Evolutionary conservation across 2,797 vertebrate genomes (phyloP), one percentile per base, ranked within the genome.

Genomic region (Siniperca obscura): DNA sequence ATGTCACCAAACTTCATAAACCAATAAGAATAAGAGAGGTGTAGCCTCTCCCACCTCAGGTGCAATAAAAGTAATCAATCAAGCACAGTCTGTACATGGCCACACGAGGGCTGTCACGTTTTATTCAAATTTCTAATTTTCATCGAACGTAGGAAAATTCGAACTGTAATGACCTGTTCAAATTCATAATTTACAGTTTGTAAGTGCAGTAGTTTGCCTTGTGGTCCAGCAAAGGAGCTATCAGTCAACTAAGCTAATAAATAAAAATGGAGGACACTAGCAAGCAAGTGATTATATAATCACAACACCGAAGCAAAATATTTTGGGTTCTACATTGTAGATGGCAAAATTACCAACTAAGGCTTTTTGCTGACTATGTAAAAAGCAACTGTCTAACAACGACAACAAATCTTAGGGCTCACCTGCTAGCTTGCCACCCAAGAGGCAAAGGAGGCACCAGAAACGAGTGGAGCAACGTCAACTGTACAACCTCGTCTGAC

Each of bases 51-150:
- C 38, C 34, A 55, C 25, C 9, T n/a, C 19, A 16, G 70, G 11
- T 74, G 53, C 44, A 79, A 16, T 30, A 55, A 69, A 44, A 62
- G 40, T 4, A 46, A 46, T 84, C 48, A 77, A 64, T 53, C 62
- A 38, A 48, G 30, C 34, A 44, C 38, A 13, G 8, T 64, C 40
- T 64, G 22, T 34, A 72, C 42, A 70, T 27, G 21, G 22, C 30
- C 22, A 38, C 61, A 42, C 38, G 4, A 16, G 38, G 40, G 40
- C 14, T 27, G 12, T 59, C 52, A 11, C 25, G 27, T 57, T 59
- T 27, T 6, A 57, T 7, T 52, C 21, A 8, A 70, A 40, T 40
- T 55, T 8, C 19, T 9, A 71, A 55, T 38, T 38, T 53, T 38
- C 2, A 14, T 25, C 5, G 3, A 57, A 57, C 55, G 6, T n/a